phyloP scores from a whole-genome alignment of 2,797 vertebrate genomes.

The Onychomys leucogaster region DNA sequence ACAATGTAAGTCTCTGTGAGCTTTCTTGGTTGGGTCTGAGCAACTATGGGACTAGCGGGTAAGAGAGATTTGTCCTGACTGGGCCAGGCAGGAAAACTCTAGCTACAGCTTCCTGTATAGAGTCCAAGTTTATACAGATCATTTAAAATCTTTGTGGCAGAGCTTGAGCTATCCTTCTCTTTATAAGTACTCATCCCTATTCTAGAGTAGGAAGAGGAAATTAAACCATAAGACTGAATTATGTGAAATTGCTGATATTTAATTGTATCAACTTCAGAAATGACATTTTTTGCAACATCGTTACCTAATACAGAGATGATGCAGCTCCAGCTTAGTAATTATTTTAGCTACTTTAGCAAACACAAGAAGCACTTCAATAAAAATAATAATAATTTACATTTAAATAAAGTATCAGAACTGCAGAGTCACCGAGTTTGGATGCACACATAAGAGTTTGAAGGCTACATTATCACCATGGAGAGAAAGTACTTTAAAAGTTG shows the following conservation, averaged over 20 bases:
- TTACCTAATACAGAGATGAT: not conserved
- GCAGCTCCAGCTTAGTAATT: not conserved
- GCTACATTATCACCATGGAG: not conserved
- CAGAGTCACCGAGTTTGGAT: slow-evolving; percentile 43
- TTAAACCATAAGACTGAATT: not conserved
- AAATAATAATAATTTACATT: slow-evolving; percentile 16
- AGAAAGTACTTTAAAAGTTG: slow-evolving; percentile 72
- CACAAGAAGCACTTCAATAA: slow-evolving; percentile 28
- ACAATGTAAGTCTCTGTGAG: no score
- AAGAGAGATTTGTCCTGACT: no score
- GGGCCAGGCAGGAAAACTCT: no score
- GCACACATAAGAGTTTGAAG: slow-evolving; percentile 20
- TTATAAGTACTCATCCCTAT: not conserved
- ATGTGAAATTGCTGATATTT: slow-evolving; percentile 29
- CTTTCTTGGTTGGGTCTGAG: no score
- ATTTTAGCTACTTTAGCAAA: not conserved
- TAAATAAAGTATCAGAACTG: slow-evolving; percentile 17
- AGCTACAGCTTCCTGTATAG: not conserved
- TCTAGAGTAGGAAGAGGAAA: not conserved
- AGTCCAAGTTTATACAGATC: not conserved
- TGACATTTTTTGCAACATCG: slow-evolving; percentile 11
- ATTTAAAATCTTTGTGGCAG: not conserved
- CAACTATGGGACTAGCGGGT: no score
- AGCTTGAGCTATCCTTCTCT: not conserved
- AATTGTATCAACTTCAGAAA: slow-evolving; percentile 25